These are phyloP conservation scores for Poeciliopsis presidionis DNA, from an alignment of 2,797 vertebrate genomes.

Conservation along the genomic window DNA sequence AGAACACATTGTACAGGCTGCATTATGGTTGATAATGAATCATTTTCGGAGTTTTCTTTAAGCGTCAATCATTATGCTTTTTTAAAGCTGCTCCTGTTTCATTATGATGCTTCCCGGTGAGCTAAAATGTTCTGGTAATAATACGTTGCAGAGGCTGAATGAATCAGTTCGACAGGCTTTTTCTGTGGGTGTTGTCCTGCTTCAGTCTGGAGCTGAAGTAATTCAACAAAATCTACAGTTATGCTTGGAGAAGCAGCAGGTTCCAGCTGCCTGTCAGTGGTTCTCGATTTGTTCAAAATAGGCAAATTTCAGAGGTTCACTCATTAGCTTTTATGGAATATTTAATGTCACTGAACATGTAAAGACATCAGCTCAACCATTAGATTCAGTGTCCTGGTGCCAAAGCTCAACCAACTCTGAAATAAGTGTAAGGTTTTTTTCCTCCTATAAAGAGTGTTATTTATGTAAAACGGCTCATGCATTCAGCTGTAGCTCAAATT, in stretches of 20 bases:
- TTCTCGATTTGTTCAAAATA: background rate
- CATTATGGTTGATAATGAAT: background rate
- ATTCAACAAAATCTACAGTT: background rate
- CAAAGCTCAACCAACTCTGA: background rate
- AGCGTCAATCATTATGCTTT: background rate
- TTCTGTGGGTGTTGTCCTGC: background rate
- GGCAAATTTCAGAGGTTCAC: constrained; percentile 25
- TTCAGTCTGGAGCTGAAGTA: background rate
- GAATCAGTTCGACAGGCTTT: background rate
- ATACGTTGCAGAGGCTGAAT: background rate
- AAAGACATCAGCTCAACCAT: background rate
- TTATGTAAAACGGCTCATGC: background rate
- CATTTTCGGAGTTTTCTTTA: background rate
- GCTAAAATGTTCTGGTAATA: background rate
- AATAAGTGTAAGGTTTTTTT: background rate
- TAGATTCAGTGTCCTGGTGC: background rate
- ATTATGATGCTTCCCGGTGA: background rate
- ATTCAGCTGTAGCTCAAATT: background rate
- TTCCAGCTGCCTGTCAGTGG: background rate
- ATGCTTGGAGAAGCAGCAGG: background rate
- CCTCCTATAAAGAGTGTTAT: background rate
- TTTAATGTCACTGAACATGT: constrained; percentile 13
- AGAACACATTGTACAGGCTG: background rate
- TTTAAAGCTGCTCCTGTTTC: constrained; percentile 13
- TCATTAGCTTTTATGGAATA: background rate